Base-by-base conservation (phyloP, 2,888 invertebrate genomes). In the Ochropacha duplaris region DNA sequence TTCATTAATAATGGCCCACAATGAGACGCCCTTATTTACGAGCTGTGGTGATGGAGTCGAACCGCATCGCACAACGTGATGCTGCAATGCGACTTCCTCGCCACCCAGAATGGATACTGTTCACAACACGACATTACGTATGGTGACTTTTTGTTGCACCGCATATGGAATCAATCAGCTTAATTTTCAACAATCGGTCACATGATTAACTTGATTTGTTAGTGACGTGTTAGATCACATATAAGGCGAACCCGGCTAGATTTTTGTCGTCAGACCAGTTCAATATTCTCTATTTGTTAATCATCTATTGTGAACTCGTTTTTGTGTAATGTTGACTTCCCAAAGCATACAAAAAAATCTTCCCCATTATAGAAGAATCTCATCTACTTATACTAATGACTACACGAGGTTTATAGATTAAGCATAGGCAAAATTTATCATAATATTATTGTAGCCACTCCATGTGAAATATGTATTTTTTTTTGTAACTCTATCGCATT, bases 1-100 rank as follows among this genome's bases (percentile, higher is more conserved):
- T 91, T 92, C 92, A 92, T 92, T 92, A 92, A 92, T 92, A 91
- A 91, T 91, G 90, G 87, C 82, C 86, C 83, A 84, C 90, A 91
- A 91, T 90, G 88, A 91, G 91, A 88, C 86, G 87, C 86, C 87
- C 88, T 90, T 92, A 90, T 91, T 92, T 91, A 92, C 91, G 90
- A 88, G 84, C 81, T 86, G 86, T 81, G 89, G 87, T 80, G 78
- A 70, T 78, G 66, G 79, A 87, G 79, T 83, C 81, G 74, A 84
- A 87, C 88, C 89, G 78, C 87, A 84, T 73, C 74, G 83, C 75
- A 78, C 73, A 75, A 74, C 75, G 70, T 71, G 64, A 65, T 66
- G 69, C 71, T 74, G 74, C 71, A 65, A 72, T 74, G 74, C 70
- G 65, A 72, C 65, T 74, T 72, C 66, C 69, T 69, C 70, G 61